These are phyloP conservation scores for Cistogaster globosa DNA, from an alignment of 2,888 invertebrate genomes.

Conservation along the genomic window DNA sequence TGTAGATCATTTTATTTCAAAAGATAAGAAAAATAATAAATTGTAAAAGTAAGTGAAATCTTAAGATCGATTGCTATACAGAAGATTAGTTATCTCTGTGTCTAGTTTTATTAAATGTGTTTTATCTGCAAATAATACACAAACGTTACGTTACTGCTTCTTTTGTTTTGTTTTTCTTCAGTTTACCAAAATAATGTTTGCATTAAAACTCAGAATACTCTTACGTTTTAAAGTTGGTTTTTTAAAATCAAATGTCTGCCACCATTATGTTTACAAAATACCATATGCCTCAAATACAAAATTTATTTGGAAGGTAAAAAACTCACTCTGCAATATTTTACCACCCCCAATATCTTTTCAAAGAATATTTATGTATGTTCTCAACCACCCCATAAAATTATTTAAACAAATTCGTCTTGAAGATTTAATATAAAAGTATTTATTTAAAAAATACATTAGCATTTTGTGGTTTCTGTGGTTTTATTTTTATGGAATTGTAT, in stretches of 20 bases:
- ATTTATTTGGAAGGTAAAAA: constrained; percentile 18
- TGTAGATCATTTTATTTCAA: too few species aligned
- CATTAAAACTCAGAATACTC: constrained; percentile 23
- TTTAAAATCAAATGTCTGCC: constrained; percentile 55
- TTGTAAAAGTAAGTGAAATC: too few species aligned
- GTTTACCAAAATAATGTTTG: constrained; percentile 17
- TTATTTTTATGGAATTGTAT: constrained; percentile 55
- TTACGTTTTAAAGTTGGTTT: constrained; percentile 16
- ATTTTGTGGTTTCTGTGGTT: constrained; percentile 68
- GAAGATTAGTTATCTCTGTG: too few species aligned
- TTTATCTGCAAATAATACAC: neutral
- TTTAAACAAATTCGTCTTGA: constrained; percentile 26
- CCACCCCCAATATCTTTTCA: constrained; percentile 4
- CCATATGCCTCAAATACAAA: constrained; percentile 55
- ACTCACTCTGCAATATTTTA: constrained; percentile 14
- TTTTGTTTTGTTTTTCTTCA: constrained; percentile 31
- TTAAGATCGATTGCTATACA: too few species aligned
- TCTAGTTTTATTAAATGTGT: too few species aligned
- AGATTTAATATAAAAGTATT: constrained; percentile 56
- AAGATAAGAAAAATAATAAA: too few species aligned
- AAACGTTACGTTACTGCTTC: constrained; percentile 4
- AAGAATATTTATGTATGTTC: neutral
- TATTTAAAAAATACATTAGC: constrained; percentile 27
- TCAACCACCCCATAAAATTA: constrained; percentile 41
- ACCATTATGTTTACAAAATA: constrained; percentile 57